phyloP scores from a whole-genome alignment of 2,888 invertebrate species.

The Romanomermis culicivorax region DNA sequence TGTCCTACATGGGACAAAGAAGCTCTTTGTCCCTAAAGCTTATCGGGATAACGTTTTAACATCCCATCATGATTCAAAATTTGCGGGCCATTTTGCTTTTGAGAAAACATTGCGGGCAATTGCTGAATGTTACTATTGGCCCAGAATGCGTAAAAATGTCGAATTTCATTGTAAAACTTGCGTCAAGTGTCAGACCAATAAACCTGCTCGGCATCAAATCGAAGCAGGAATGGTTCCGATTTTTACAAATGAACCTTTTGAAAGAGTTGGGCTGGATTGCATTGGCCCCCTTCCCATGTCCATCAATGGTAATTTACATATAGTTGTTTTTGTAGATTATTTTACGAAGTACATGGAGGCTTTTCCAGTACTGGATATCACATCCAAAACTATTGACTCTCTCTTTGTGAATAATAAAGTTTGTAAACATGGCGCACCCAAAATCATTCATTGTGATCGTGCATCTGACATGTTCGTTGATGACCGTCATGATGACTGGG shows the following conservation, averaged over 20 bases:
- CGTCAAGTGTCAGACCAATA: neutral
- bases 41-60: neutral
- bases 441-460: neutral
- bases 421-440: neutral
- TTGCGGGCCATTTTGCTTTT: constrained; percentile 4
- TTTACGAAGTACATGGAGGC: constrained; percentile 16
- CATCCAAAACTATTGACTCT: constrained; percentile 21
- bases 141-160: neutral
- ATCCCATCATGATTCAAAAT: neutral
- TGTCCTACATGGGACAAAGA: too few species aligned
- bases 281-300: constrained; percentile 17
- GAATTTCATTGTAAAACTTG: neutral
- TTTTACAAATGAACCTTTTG: constrained; percentile 14
- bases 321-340: constrained; percentile 14
- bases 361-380: constrained; percentile 22
- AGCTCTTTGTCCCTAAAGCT: neutral
- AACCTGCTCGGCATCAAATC: neutral
- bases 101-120: neutral
- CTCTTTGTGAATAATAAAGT: constrained; percentile 9
- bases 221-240: constrained; percentile 10
- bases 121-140: neutral
- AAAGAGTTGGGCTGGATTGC: constrained; percentile 15
- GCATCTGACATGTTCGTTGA: constrained; percentile 13
- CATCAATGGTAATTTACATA: constrained; percentile 13
- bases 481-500: constrained; percentile 18